Conservation (phyloP, 2,113 vertebrate genomes). For the Pelvicachromis taeniatus region DNA sequence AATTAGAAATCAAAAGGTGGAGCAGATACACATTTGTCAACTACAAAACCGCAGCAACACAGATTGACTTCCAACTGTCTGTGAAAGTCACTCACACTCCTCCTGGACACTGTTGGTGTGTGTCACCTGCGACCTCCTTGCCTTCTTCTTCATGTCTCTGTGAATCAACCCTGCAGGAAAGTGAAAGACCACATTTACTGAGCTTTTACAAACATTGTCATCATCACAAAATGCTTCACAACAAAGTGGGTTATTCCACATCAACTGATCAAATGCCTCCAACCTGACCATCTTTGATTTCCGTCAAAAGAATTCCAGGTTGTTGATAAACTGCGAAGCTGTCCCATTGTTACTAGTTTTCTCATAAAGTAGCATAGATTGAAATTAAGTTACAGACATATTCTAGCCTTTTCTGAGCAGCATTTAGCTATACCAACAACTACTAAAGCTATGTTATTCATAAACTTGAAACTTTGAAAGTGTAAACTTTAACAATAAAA, state of each 20-base stretch:
- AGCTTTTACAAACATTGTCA: not conserved
- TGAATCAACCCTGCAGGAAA: not conserved
- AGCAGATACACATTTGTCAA: not conserved
- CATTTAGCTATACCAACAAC: no score
- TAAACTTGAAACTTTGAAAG: not conserved
- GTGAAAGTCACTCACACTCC: constrained; percentile 24
- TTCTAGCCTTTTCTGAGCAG: not conserved
- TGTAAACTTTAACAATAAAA: not conserved
- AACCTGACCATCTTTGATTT: not conserved
- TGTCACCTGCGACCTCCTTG: not conserved
- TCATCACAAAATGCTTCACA: not conserved
- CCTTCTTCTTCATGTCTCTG: constrained; percentile 32
- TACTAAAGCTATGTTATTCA: no score
- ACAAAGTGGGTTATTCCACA: not conserved
- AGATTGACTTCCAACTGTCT: not conserved
- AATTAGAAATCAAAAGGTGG: not conserved
- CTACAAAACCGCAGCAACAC: not conserved
- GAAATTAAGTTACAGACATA: not conserved
- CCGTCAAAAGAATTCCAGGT: not conserved
- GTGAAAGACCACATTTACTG: not conserved
- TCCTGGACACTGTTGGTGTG: not conserved
- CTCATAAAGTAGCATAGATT: not conserved
- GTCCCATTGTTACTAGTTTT: not conserved
- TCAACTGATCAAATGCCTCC: not conserved
- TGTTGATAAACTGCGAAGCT: not conserved